Conservation (phyloP, 2,888 invertebrate genomes). For the Ethmia dodecea region DNA sequence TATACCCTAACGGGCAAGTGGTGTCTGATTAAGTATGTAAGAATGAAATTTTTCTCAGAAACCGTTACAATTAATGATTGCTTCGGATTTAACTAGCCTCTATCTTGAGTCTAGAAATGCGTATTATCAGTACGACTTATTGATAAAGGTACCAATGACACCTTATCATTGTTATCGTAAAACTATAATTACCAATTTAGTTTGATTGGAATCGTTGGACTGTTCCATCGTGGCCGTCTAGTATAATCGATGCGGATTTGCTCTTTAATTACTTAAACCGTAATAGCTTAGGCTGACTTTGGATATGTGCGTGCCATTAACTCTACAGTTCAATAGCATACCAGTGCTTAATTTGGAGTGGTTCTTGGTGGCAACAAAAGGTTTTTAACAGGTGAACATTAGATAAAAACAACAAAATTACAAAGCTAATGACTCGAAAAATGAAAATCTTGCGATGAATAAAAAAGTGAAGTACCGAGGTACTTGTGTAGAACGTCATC, state of each 20-base stretch:
- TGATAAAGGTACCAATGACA: slow-evolving; percentile 18
- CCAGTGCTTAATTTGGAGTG: no score
- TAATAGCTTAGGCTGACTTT: background rate
- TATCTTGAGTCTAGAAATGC: no score
- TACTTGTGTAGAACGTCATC: background rate
- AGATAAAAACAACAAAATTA: background rate
- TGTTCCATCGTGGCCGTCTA: slow-evolving; percentile 3
- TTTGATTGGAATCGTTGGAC: slow-evolving; percentile 2
- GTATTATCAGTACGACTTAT: slow-evolving; percentile 21
- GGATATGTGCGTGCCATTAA: background rate
- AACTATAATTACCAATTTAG: slow-evolving; percentile 12
- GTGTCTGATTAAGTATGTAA: no score
- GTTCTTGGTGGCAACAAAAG: no score
- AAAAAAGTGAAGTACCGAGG: no score
- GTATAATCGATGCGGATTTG: background rate
- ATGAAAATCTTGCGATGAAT: no score
- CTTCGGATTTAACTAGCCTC: no score
- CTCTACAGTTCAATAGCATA: background rate
- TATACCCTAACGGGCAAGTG: no score
- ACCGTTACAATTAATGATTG: no score
- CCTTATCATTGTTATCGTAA: slow-evolving; percentile 13
- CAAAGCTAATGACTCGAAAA: background rate
- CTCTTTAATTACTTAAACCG: background rate
- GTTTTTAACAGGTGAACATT: background rate
- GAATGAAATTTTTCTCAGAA: no score